These are phyloP conservation scores for Mythimna lalbum DNA, from an alignment of 2,888 invertebrate genomes.

Conservation along the genomic window DNA sequence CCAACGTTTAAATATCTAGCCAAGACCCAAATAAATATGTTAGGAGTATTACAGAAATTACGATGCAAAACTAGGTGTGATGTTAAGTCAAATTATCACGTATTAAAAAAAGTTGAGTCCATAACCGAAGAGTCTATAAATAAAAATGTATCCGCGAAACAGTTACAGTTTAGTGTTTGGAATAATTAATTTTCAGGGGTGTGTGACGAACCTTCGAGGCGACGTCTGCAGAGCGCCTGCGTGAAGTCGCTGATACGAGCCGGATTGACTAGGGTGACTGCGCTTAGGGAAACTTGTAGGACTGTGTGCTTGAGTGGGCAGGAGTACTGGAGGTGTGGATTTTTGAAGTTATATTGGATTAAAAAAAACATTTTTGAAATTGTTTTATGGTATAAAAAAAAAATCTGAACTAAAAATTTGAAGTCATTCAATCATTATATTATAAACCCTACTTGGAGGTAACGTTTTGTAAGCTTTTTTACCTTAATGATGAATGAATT, in stretches of 20 bases:
- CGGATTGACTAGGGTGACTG: conserved; percentile 78
- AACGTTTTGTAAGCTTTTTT: neutral
- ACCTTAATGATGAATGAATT: neutral
- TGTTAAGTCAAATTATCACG: neutral
- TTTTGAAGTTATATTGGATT: neutral
- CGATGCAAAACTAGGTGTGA: neutral
- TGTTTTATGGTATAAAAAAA: neutral
- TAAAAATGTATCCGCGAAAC: conserved; percentile 52
- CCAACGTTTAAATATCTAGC: too few species aligned
- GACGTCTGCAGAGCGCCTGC: conserved; percentile 80
- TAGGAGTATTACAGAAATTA: too few species aligned
- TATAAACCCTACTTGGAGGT: neutral
- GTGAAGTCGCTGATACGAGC: conserved; percentile 72
- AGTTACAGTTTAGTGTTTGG: conserved; percentile 58
- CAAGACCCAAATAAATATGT: too few species aligned
- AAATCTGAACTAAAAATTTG: neutral
- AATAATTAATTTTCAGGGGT: conserved; percentile 87
- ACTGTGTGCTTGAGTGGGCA: neutral
- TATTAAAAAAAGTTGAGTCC: neutral
- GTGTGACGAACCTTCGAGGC: conserved; percentile 81
- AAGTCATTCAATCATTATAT: too few species aligned
- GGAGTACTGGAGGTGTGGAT: neutral
- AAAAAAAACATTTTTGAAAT: neutral
- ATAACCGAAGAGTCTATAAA: conserved; percentile 26
- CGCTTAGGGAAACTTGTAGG: conserved; percentile 1